Evolutionary conservation across 2,797 vertebrate genomes (phyloP).

Genomic region (Mallotus villosus): DNA sequence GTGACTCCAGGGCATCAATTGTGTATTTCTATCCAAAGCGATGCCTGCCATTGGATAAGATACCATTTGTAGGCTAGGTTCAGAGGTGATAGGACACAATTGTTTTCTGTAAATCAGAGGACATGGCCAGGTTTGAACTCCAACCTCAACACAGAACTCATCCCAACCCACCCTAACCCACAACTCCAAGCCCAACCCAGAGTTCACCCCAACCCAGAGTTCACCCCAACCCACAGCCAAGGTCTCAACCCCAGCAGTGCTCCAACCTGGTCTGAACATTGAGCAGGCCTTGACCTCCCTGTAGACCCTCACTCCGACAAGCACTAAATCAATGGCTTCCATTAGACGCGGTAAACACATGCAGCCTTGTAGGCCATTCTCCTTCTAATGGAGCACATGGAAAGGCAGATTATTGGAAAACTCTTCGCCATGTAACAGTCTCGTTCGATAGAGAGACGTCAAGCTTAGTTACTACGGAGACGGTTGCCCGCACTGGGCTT

Average conservation of each 20-base stretch:
- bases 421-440: conserved; percentile 14
- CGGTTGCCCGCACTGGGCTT: conserved; percentile 10
- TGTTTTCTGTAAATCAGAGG: too few relatives aligned
- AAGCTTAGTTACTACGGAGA: conserved; percentile 24
- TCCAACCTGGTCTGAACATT: not conserved
- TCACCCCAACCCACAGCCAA: not conserved
- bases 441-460: conserved; percentile 23
- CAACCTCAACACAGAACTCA: too few relatives aligned
- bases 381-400: conserved; percentile 18
- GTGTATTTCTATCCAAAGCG: not conserved
- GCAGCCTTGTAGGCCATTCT: conserved; percentile 28
- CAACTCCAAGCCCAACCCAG: too few relatives aligned
- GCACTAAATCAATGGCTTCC: conserved; percentile 62
- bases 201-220: too few relatives aligned
- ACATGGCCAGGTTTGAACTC: too few relatives aligned
- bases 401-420: conserved; percentile 29
- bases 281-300: conserved; percentile 33
- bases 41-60: too few relatives aligned
- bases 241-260: not conserved
- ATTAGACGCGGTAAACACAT: conserved; percentile 51
- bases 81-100: too few relatives aligned
- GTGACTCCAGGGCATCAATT: not conserved
- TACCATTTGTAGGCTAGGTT: too few relatives aligned
- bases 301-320: conserved; percentile 48
- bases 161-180: too few relatives aligned